These are phyloP conservation scores for Apodemia mormo DNA, from an alignment of 2,888 invertebrate genomes.

Conservation along the genomic window DNA sequence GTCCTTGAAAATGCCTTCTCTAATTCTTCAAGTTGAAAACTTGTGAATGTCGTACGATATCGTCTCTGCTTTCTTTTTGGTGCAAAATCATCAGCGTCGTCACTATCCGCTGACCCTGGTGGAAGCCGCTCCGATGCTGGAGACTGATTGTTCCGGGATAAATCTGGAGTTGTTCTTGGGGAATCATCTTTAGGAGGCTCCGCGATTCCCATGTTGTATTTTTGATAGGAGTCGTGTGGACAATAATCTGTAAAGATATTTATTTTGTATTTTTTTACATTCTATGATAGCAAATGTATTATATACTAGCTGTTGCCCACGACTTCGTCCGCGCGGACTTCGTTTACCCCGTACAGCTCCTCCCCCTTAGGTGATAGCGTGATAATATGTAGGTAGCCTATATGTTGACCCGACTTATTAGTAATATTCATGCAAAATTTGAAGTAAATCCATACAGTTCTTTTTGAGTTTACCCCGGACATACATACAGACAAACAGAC, in stretches of 20 bases:
- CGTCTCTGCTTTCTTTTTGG: constrained; percentile 95
- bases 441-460: too few relatives aligned
- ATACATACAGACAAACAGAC: too few relatives aligned
- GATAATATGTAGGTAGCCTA: too few relatives aligned
- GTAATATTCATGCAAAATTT: too few relatives aligned
- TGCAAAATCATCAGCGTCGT: constrained; percentile 88
- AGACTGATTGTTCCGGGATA: constrained; percentile 64
- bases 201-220: constrained; percentile 69
- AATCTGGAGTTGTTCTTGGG: constrained; percentile 70
- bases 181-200: constrained; percentile 62
- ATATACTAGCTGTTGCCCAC: too few relatives aligned
- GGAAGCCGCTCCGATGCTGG: constrained; percentile 75
- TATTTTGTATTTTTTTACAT: neutral
- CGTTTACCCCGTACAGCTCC: too few relatives aligned
- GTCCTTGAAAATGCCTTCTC: constrained; percentile 98
- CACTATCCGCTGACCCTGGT: constrained; percentile 83
- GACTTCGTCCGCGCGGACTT: too few relatives aligned
- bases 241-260: constrained; percentile 64
- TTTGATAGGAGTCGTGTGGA: constrained; percentile 61
- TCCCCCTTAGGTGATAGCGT: too few relatives aligned
- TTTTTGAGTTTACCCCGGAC: too few relatives aligned
- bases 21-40: constrained; percentile 96
- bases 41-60: constrained; percentile 96
- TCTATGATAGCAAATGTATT: too few relatives aligned
- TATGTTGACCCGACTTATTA: too few relatives aligned